Base-by-base conservation (phyloP, 2,113 vertebrate species). In the Cygnus atratus region DNA sequence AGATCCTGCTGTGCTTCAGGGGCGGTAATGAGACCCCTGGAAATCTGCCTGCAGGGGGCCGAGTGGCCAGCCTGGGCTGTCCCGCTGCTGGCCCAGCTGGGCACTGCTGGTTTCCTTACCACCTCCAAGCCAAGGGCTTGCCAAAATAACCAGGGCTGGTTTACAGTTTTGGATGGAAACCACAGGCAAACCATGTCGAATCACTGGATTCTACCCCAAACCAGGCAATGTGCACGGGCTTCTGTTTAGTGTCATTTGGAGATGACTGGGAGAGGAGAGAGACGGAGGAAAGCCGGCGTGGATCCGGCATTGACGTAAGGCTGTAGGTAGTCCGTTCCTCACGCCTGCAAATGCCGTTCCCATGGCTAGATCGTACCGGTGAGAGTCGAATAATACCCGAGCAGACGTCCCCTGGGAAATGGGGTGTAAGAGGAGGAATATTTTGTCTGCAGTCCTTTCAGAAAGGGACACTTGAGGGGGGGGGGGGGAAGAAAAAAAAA, bases 101-200 rank as follows among this genome's bases (percentile, higher is more conserved):
- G 43, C 46, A 84, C 70, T 92, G 55, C 67, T 95, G 87, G 85
- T 92, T 96, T 97, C 95, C 91, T 88, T 96, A 72, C 54, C 3
- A 9, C 89, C 61, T 92, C 85, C 82, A 91, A 90, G 87, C 86
- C 92, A 88, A 91, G 83, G 50, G 83, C 79, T 80, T 95, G 95
- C 59, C 82, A 86, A 78, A 80, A 67, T 70, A 88, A 75, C 55
- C 73, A 73, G 81, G 81, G n/a, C 58, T 72, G 54, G 68, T 87
- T 94, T 94, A 84, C 92, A 93, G 95, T 31, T 96, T 95, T 84
- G 43, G 26, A 54, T 88, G 48, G 73, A 96, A 97, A 92, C 96
- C 96, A 78, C 93, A 91, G 16, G 73, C 66, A 87, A 94, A 89
- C 70, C 84, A 44, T 0, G 10, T 89, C 73, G 83, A 75, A 82